A percentile compares a stretch with the other conserved stretches of the same genome.
phyloP scores from a whole-genome alignment of 2,888 invertebrate genomes.

The Melanophora roralis region DNA sequence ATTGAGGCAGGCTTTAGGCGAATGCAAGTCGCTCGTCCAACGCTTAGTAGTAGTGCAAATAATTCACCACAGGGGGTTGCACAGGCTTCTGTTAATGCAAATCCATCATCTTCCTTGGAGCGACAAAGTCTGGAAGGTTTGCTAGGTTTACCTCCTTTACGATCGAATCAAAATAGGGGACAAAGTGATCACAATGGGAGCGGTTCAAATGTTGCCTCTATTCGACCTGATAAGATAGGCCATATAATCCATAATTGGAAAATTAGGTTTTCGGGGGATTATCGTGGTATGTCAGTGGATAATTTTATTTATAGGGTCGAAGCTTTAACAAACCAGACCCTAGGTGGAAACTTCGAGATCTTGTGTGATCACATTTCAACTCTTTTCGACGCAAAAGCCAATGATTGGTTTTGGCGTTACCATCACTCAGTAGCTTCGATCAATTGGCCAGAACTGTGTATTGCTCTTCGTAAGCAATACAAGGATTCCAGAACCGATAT shows the following conservation, averaged over 20 bases:
- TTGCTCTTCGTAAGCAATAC: conserved; percentile 10
- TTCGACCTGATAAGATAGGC: conserved; percentile 27
- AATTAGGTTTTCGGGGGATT: not conserved
- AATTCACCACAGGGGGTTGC: no score
- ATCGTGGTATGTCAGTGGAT: conserved; percentile 9
- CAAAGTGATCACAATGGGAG: not conserved
- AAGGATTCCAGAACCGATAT: conserved; percentile 14
- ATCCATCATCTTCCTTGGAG: no score
- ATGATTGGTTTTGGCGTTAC: conserved; percentile 9
- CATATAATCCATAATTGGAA: conserved; percentile 30
- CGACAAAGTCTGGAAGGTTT: no score
- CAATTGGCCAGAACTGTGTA: conserved; percentile 17
- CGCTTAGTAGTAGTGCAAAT: no score
- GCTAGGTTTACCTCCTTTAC: no score
- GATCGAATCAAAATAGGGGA: no score
- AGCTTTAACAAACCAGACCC: conserved; percentile 10
- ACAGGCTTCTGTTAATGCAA: no score
- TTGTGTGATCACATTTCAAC: conserved; percentile 8
- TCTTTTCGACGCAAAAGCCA: conserved; percentile 20
- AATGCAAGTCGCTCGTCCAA: no score
- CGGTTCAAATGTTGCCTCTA: no score
- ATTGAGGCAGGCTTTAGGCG: no score
- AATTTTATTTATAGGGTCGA: conserved; percentile 32
- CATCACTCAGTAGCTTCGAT: not conserved
- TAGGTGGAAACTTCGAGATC: conserved; percentile 14